Base-by-base conservation (phyloP, 2,888 invertebrate species). In the Agrochola lota region DNA sequence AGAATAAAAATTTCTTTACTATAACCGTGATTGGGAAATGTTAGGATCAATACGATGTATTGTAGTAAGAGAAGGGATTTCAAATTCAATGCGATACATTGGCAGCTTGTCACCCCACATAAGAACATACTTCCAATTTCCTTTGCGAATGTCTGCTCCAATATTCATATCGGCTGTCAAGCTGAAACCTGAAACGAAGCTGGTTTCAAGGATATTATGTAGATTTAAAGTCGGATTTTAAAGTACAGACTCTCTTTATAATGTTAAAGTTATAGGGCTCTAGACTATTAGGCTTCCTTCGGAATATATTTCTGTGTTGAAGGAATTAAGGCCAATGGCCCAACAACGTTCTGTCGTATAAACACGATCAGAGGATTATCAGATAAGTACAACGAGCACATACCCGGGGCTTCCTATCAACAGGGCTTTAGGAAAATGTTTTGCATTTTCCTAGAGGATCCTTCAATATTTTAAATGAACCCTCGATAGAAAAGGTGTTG, bases 381-480 rank as follows among this genome's bases (percentile, higher is more conserved):
- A 64, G 72, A 85, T 84, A 78, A 85, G 40, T 77, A 23, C 49
- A 26, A 60, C 62, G 43, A 77, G 70, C 60, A 63, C 71, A 73
- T 43, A 73, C 63, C 55, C 63, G 20, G 67, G 84, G 77, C 85
- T 84, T 84, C 84, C 71, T 63, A 82, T 84, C 63, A 74, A 63
- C 72, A 63, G 57, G 69, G 52, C 23, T 52, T 52, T 52, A 52
- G 52, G 52, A 23, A 52, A 52, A 52, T 52, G 52, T 23, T 52
- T 52, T 52, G 52, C 60, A 71, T 71, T 66, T 72, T 72, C 74
- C 62, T 52, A 83, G 72, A 72, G 52, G 71, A 72, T 72, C 63
- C 69, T 40, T 57, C 43, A 66, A 80, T 72, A 64, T 69, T 85
- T 84, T 55, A 73, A 85, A 73, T 52, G 49, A 67, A 43, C 62